Evolutionary conservation across 2,888 invertebrate genomes (phyloP), one percentile per base, ranked within the genome.

Genomic region (Cephalotes varians): DNA sequence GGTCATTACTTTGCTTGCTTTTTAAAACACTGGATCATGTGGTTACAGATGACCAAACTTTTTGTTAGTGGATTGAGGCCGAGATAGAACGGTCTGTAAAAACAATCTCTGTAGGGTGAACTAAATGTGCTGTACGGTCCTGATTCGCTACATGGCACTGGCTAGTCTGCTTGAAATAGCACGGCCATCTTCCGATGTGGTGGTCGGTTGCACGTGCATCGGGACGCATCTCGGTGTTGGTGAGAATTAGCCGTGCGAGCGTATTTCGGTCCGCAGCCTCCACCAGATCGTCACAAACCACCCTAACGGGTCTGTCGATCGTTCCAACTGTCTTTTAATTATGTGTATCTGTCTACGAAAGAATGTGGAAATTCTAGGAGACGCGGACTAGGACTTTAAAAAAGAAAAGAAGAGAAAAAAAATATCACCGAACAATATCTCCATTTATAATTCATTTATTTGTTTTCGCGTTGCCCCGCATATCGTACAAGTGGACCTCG

Each of bases 81-180:
- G 54, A 37, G 47, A 25, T 25, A 15, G 31, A 81, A 54, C 64
- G 10, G 3, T 6, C n/a, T n/a, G 44, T n/a, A 34, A 60, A 44
- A 58, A 67, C 28, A 62, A 74, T 64, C 25, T 67, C 49, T 58
- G 31, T 28, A 79, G 81, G 89, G 85, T 84, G 82, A 82, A 82
- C 54, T 58, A 74, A 82, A 54, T 56, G 25, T 73, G 12, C 58
- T 54, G 72, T 89, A 92, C 92, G 91, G 88, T 87, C 90, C 92
- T 93, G 92, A 87, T 81, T 84, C 84, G 88, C 87, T 90, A 90
- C 87, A 87, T 89, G 90, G 91, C 88, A 91, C 90, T 90, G 90
- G 92, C 92, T 93, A 91, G 90, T 86, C 90, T 88, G 90, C 92
- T 90, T 93, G 93, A 94, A 94, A 94, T 94, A 94, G 93, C 92